These are phyloP conservation scores for Aleiodes leptofemur DNA, from an alignment of 2,888 invertebrate genomes.

Conservation along the genomic window DNA sequence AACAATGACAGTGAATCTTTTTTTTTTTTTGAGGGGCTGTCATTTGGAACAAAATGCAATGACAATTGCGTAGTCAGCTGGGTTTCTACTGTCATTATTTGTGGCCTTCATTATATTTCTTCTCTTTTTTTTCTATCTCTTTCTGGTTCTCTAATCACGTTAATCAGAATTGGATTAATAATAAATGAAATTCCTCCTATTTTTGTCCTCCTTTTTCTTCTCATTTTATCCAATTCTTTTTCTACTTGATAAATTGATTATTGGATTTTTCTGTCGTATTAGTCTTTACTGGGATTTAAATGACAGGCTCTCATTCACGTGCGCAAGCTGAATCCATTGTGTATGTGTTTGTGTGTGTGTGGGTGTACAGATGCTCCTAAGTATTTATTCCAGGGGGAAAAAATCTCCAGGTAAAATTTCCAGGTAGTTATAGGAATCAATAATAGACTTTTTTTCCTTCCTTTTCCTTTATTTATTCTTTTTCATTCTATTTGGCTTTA, in stretches of 20 bases:
- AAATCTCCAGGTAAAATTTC: not conserved
- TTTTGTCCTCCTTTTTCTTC: no score
- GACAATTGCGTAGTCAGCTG: slow-evolving; percentile 15
- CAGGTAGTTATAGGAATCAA: not conserved
- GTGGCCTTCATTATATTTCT: no score
- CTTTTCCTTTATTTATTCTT: not conserved
- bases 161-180: no score
- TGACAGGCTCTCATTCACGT: slow-evolving; percentile 15
- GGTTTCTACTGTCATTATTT: not conserved
- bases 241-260: slow-evolving; percentile 14
- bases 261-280: not conserved
- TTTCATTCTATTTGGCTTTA: no score
- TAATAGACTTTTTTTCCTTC: not conserved
- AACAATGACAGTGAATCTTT: slow-evolving; percentile 5
- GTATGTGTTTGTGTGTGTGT: slow-evolving; percentile 11
- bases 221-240: no score
- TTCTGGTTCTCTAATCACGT: no score
- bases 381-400: not conserved
- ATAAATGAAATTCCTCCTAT: no score
- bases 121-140: no score
- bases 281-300: not conserved
- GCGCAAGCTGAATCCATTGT: slow-evolving; percentile 15
- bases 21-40: not conserved
- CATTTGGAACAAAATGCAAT: not conserved
- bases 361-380: slow-evolving; percentile 14